Conservation (phyloP, 2,113 vertebrate species). For the Falco punctatus region DNA sequence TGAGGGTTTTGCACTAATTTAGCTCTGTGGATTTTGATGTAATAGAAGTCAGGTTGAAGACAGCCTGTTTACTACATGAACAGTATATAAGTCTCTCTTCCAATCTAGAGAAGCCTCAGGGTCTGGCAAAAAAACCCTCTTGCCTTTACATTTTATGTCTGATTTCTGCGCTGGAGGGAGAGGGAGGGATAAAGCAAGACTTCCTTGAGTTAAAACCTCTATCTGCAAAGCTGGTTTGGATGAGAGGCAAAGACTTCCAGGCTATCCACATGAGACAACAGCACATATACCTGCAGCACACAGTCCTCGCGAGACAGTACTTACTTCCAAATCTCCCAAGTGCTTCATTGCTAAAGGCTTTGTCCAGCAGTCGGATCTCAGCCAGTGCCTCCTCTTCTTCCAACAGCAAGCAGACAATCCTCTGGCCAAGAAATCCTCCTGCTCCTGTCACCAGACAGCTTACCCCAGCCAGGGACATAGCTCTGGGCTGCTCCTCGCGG, state of each 20-base stretch:
- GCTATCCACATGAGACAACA: neutral
- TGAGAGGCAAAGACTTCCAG: neutral
- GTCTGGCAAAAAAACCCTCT: neutral
- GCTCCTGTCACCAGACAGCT: constrained; percentile 91
- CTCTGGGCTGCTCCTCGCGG: neutral
- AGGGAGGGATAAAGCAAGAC: neutral
- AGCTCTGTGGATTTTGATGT: neutral
- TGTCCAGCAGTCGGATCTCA: constrained; percentile 87
- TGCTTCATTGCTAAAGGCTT: constrained; percentile 62
- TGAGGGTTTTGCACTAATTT: neutral
- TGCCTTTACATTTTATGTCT: neutral
- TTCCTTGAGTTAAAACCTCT: neutral
- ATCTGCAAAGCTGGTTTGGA: neutral
- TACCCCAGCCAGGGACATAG: constrained; percentile 78
- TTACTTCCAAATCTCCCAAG: constrained; percentile 67
- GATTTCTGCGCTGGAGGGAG: neutral
- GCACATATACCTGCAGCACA: rapidly evolving
- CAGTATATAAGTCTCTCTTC: neutral
- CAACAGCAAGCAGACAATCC: constrained; percentile 79
- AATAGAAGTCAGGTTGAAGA: neutral
- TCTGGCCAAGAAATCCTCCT: constrained; percentile 87
- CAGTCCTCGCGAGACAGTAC: neutral
- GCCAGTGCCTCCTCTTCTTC: constrained; percentile 80
- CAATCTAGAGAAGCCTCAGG: neutral
- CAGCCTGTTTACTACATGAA: neutral